phyloP scores from a whole-genome alignment of 2,888 invertebrate species.

The Amphimallon solstitiale region DNA sequence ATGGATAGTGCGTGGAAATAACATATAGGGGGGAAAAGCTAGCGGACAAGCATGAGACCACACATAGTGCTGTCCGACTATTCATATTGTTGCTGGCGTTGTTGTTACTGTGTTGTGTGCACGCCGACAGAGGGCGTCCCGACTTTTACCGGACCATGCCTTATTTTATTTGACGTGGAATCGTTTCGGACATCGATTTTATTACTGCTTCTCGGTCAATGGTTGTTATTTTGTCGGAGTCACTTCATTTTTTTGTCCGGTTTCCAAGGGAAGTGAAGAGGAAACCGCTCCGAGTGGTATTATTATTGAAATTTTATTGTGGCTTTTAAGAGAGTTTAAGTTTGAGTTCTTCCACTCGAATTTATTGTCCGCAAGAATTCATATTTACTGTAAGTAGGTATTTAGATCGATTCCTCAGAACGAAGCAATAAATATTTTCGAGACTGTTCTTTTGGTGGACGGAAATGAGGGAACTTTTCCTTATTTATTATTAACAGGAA shows the following conservation, averaged over 20 bases:
- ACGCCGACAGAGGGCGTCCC: slow-evolving; percentile 22
- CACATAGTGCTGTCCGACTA: slow-evolving; percentile 32
- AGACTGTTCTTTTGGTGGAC: not conserved
- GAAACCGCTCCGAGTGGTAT: slow-evolving; percentile 17
- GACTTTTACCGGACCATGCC: slow-evolving; percentile 16
- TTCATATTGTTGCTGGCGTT: slow-evolving; percentile 31
- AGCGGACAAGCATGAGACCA: slow-evolving; percentile 27
- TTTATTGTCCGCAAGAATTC: not conserved
- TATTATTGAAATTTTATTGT: slow-evolving; percentile 29
- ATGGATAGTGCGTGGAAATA: slow-evolving; percentile 37
- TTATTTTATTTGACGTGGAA: slow-evolving; percentile 35
- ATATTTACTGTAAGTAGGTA: slow-evolving; percentile 2
- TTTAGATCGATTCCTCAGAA: not conserved
- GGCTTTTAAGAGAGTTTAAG: slow-evolving; percentile 20
- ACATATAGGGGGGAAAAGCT: slow-evolving; percentile 17
- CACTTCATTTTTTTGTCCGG: slow-evolving; percentile 15
- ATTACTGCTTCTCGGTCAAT: slow-evolving; percentile 26
- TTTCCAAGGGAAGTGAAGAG: slow-evolving; percentile 2
- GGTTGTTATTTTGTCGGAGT: slow-evolving; percentile 25
- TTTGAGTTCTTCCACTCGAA: slow-evolving; percentile 12
- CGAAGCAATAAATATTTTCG: not conserved
- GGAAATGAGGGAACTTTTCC: too few species aligned
- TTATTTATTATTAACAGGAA: too few species aligned
- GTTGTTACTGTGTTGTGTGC: slow-evolving; percentile 12
- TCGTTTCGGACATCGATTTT: slow-evolving; percentile 34